These are phyloP conservation scores for Geotrupes spiniger DNA, from an alignment of 2,888 invertebrate genomes.

Conservation along the genomic window DNA sequence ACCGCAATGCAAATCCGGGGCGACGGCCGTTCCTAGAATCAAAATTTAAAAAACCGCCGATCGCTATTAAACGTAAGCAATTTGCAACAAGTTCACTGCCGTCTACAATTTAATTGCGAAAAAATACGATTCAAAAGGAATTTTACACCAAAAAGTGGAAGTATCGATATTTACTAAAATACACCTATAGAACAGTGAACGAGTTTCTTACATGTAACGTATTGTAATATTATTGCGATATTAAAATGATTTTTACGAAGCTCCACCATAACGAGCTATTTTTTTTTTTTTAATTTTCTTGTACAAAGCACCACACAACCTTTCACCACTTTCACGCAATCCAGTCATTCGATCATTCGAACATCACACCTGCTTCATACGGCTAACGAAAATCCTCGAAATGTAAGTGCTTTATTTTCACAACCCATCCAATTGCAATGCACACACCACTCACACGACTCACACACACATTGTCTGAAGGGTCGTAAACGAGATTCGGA, in stretches of 20 bases:
- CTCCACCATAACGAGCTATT: slow-evolving; percentile 14
- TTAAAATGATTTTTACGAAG: slow-evolving; percentile 16
- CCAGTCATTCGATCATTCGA: no score
- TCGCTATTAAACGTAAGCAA: no score
- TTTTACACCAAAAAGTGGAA: slow-evolving; percentile 18
- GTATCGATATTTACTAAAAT: slow-evolving; percentile 13
- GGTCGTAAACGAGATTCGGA: slow-evolving; percentile 16
- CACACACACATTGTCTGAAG: slow-evolving; percentile 7
- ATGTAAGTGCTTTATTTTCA: no score
- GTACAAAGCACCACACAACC: slow-evolving; percentile 17
- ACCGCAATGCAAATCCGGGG: no score
- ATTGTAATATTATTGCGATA: slow-evolving; percentile 21
- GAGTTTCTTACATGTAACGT: slow-evolving; percentile 16
- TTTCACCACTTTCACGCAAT: slow-evolving; percentile 1
- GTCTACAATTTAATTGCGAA: slow-evolving; percentile 9
- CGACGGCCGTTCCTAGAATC: no score
- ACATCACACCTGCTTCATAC: slow-evolving; percentile 15
- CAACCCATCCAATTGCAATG: background rate
- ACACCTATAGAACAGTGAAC: slow-evolving; percentile 19
- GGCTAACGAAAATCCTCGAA: no score
- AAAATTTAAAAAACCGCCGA: no score
- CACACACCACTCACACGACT: slow-evolving; percentile 5
- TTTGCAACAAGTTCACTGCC: no score
- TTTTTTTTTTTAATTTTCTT: slow-evolving; percentile 8
- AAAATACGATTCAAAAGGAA: slow-evolving; percentile 10